phyloP scores from a whole-genome alignment of 37 sponge, comb jelly and placozoan genomes.

The Aplysina aerophoba region DNA sequence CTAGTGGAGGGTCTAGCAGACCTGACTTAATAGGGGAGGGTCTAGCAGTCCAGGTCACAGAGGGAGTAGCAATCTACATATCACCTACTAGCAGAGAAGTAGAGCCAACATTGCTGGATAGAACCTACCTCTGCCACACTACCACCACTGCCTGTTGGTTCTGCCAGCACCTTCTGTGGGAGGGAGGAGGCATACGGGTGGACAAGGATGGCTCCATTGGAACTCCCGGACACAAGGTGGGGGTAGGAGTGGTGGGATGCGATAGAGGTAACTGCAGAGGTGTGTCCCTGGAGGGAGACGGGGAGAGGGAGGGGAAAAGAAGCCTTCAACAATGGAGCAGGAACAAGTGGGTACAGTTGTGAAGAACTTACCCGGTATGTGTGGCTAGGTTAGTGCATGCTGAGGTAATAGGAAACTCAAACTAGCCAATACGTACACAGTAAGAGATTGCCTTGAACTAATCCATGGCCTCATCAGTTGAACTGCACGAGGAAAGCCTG shows the following conservation, averaged over 20 bases:
- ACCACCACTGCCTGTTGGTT: not conserved
- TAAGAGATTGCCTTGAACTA: too few relatives aligned
- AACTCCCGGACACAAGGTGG: slow-evolving; percentile 54
- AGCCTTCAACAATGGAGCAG: not conserved
- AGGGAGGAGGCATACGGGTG: slow-evolving; percentile 48
- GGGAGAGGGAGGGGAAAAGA: not conserved
- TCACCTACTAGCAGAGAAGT: too few relatives aligned
- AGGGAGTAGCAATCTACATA: not conserved
- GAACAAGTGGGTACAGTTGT: too few relatives aligned
- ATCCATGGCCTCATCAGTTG: too few relatives aligned
- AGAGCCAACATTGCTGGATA: too few relatives aligned
- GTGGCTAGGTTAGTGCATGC: too few relatives aligned
- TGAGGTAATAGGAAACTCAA: too few relatives aligned
- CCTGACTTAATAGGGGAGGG: not conserved
- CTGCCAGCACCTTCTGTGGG: slow-evolving; percentile 23
- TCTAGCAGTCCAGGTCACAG: not conserved
- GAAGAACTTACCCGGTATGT: too few relatives aligned
- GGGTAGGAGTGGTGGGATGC: slow-evolving; percentile 31
- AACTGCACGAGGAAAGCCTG: too few relatives aligned
- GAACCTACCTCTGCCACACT: too few relatives aligned
- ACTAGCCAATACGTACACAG: too few relatives aligned
- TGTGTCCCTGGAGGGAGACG: slow-evolving; percentile 60
- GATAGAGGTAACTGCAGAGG: slow-evolving; percentile 52
- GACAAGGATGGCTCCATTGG: slow-evolving; percentile 57
- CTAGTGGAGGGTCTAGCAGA: not conserved